Conservation (phyloP, 2,888 invertebrate genomes). For the Criorhina ranunculi region DNA sequence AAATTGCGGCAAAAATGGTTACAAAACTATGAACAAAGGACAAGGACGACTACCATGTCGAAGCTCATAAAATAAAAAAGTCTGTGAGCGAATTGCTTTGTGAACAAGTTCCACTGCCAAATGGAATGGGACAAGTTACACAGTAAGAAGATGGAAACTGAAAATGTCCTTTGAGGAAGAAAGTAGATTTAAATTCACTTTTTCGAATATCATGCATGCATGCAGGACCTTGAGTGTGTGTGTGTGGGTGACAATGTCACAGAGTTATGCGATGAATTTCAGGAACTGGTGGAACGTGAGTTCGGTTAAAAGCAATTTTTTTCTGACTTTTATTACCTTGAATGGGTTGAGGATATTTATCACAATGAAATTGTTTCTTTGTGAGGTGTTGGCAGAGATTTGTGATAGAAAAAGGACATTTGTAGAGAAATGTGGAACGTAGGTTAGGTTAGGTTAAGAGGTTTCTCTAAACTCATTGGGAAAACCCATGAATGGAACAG, state of each 20-base stretch:
- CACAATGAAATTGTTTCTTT: too few relatives aligned
- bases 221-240: conserved; percentile 10
- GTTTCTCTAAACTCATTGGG: too few relatives aligned
- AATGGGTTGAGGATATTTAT: not conserved
- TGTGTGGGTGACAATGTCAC: conserved; percentile 40
- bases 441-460: too few relatives aligned
- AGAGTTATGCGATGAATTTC: conserved; percentile 21
- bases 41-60: conserved; percentile 9
- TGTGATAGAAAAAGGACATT: too few relatives aligned
- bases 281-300: conserved; percentile 50
- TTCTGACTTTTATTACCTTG: conserved; percentile 12
- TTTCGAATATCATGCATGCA: conserved; percentile 36
- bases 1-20: conserved; percentile 24
- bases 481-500: too few relatives aligned
- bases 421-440: too few relatives aligned
- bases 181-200: conserved; percentile 59
- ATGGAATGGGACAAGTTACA: conserved; percentile 2
- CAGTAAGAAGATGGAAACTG: conserved; percentile 17
- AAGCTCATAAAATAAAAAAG: conserved; percentile 58
- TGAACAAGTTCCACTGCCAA: conserved; percentile 37
- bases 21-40: conserved; percentile 67
- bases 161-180: conserved; percentile 54
- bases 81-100: conserved; percentile 41
- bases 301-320: not conserved
- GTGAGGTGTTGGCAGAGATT: too few relatives aligned